Base-by-base conservation (phyloP, 2,797 vertebrate species). In the Syngnathus acus region DNA sequence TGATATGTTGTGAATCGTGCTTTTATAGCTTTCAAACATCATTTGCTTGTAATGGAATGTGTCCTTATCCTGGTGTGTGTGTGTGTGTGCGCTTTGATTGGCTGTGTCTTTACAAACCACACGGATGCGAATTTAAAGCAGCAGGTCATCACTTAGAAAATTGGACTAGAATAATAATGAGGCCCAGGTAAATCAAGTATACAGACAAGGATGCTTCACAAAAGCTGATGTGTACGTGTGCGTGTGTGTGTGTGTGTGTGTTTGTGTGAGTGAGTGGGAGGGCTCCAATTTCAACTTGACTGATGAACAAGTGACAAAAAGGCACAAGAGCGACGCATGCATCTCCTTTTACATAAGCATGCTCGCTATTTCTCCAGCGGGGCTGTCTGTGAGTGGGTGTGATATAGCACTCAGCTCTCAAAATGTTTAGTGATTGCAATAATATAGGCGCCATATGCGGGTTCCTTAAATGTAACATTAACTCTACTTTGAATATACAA, bases 281-380 rank as follows among this genome's bases (percentile, higher is more conserved):
- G 23, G n/a, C 21, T 23, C 40, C 40, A 62, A 45, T 45, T 62
- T 62, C 42, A 62, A 62, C 40, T 62, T 62, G 60, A 26, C 40
- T 45, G 60, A 62, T 62, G 60, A 62, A 45, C 60, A 62, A 45
- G 60, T 62, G 21, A 62, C 21, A 62, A 17, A 62, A 43, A 62
- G 59, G 42, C 40, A 62, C 6, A 8, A 16, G 40, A 45, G 45
- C 11, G 19, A 62, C 40, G 16, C 21, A 8, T 13, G 40, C 40
- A 26, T 62, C 26, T 62, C 13, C 19, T 23, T 8, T 45, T 45
- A 23, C 26, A 45, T 16, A 26, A 62, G 60, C 42, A n/a, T 4
- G 23, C 42, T 62, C 6, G 21, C 42, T 23, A n/a, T 62, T 26
- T 62, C 42, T 26, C 40, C 13, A 26, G 42, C 26, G 42, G 60